A percentile compares a stretch with the other conserved stretches of the same genome.
Conservation (phyloP, 2,888 invertebrate species). For the Steromphala cineraria region DNA sequence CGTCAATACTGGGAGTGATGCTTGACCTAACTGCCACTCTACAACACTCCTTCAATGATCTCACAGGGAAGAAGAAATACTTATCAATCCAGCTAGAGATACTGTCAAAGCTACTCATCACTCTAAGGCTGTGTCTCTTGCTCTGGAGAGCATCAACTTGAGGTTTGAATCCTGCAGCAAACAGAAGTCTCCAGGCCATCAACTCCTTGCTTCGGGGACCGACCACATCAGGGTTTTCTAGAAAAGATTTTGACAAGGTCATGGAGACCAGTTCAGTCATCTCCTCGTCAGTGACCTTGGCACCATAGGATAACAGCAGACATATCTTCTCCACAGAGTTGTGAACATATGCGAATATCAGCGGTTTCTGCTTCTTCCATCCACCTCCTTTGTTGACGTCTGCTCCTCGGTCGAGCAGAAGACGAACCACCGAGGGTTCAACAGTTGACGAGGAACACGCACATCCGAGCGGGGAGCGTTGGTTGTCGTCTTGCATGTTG, state of each 20-base stretch:
- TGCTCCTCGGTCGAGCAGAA: slow-evolving; percentile 63
- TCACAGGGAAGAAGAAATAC: slow-evolving; percentile 53
- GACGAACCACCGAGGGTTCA: slow-evolving; percentile 53
- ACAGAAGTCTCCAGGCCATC: slow-evolving; percentile 60
- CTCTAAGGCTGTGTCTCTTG: slow-evolving; percentile 60
- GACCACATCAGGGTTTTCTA: slow-evolving; percentile 69
- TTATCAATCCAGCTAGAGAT: slow-evolving; percentile 63
- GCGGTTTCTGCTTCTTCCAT: slow-evolving; percentile 67
- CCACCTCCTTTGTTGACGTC: slow-evolving; percentile 67
- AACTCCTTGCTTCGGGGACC: slow-evolving; percentile 62
- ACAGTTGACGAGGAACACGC: slow-evolving; percentile 61
- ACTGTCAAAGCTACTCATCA: slow-evolving; percentile 67
- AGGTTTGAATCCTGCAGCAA: slow-evolving; percentile 64
- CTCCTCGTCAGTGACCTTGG: slow-evolving; percentile 62
- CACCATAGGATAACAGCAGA: slow-evolving; percentile 66
- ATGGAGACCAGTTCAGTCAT: slow-evolving; percentile 67
- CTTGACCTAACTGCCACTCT: slow-evolving; percentile 54
- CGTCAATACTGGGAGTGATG: slow-evolving; percentile 53
- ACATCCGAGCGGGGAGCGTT: slow-evolving; percentile 65
- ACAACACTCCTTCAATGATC: slow-evolving; percentile 60
- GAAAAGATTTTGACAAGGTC: slow-evolving; percentile 64
- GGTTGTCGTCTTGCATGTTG: slow-evolving; percentile 67
- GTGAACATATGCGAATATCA: slow-evolving; percentile 68
- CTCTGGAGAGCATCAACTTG: slow-evolving; percentile 49
- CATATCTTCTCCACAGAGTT: slow-evolving; percentile 68